Base-by-base conservation (phyloP, 2,113 vertebrate species). In the Casuarius casuarius region DNA sequence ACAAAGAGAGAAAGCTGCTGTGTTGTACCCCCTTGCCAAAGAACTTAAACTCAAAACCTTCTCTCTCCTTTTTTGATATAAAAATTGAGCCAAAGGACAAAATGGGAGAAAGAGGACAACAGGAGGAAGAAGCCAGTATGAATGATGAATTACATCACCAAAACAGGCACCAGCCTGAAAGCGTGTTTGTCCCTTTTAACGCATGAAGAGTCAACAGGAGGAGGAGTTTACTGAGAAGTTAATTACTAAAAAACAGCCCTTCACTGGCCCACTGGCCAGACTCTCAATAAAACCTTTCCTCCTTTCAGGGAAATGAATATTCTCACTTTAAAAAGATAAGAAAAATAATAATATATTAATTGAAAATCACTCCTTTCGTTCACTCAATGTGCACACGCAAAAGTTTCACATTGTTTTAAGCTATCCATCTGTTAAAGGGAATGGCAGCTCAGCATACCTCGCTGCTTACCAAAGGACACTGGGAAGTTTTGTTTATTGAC, bases 401-500 rank as follows among this genome's bases (percentile, higher is more conserved):
- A 93, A 87, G n/a, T 71, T 80, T 66, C 59, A 63, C 20, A 35
- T n/a, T 59, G 40, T 91, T 95, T 96, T 89, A 92, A 68, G 42
- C 89, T 73, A 93, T 79, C 48, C 63, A 38, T 51, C 38, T 86
- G 40, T 87, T 81, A 95, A 89, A n/a, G 40, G 77, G 28, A 85
- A 82, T 1, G 56, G 78, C 14, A 90, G 54, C 29, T 28, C 28
- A 68, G 48, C 1, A 5, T 17, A 88, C 10, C 52, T 93, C 77
- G 58, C 26, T 82, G 63, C 40, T 94, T 96, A 95, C 75, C 58
- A 87, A 73, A 70, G 35, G 87, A 84, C 85, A 56, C 18, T 54
- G 61, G 62, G 71, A 63, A 92, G 56, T 79, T 97, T 94, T 95
- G 63, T 87, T 73, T 95, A 81, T 73, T 92, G 94, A 93, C 63